phyloP scores from a whole-genome alignment of 2,888 invertebrate genomes.

The Acleris laterana region DNA sequence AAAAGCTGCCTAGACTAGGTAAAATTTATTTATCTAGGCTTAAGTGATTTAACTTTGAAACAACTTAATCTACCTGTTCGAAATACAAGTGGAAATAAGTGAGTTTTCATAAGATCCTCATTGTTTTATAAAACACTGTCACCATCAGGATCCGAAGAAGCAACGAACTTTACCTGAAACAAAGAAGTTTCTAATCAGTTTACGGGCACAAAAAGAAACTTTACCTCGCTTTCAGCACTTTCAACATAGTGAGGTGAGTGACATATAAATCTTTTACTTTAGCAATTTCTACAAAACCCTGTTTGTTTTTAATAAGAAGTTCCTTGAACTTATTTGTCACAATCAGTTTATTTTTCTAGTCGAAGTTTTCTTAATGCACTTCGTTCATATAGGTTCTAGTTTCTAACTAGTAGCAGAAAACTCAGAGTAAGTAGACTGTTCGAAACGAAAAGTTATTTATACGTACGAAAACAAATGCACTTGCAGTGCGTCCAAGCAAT shows the following conservation, averaged over 20 bases:
- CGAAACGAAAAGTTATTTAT: slow-evolving; percentile 12
- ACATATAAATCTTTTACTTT: slow-evolving; percentile 17
- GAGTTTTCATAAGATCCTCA: slow-evolving; percentile 2
- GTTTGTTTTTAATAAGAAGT: not conserved
- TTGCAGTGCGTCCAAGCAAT: slow-evolving; percentile 17
- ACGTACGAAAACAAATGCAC: slow-evolving; percentile 22
- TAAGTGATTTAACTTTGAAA: no score
- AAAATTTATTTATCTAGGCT: no score
- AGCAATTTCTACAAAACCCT: not conserved
- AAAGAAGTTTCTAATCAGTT: slow-evolving; percentile 37
- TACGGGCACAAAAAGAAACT: slow-evolving; percentile 18
- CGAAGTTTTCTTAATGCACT: not conserved
- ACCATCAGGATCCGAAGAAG: slow-evolving; percentile 16
- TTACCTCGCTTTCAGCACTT: slow-evolving; percentile 22
- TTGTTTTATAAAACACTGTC: slow-evolving; percentile 20
- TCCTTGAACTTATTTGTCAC: not conserved
- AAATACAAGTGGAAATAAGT: not conserved
- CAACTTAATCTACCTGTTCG: no score
- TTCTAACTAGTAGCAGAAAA: no score
- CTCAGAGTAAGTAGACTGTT: not conserved
- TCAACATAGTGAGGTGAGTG: slow-evolving; percentile 18
- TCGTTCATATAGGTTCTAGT: no score
- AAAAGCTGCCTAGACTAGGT: no score
- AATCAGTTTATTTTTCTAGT: slow-evolving; percentile 1
- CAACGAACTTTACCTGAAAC: slow-evolving; percentile 38